phyloP scores from a whole-genome alignment of 2,888 invertebrate genomes.

The Thera britannica region DNA sequence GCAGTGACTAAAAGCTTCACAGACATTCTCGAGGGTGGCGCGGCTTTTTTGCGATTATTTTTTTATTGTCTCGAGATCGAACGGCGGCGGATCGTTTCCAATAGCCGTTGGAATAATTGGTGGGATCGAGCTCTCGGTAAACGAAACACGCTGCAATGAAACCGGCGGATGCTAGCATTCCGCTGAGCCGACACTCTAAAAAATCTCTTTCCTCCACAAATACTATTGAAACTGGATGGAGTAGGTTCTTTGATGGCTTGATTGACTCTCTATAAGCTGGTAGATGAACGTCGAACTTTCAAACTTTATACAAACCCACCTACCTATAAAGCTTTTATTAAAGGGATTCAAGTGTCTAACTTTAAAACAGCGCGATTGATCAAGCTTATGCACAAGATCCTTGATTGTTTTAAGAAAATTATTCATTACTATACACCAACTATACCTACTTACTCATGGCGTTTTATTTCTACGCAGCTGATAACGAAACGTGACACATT shows the following conservation, averaged over 20 bases:
- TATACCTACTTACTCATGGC: background rate
- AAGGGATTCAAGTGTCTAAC: conserved; percentile 3
- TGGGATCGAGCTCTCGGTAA: conserved; percentile 55
- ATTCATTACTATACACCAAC: conserved; percentile 1
- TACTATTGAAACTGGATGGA: conserved; percentile 28
- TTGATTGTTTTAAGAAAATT: background rate
- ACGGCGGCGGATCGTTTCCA: conserved; percentile 54
- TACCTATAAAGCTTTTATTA: conserved; percentile 13
- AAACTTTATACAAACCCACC: conserved; percentile 25
- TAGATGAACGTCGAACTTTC: conserved; percentile 36
- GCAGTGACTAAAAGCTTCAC: conserved; percentile 48
- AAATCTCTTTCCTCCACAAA: conserved; percentile 35
- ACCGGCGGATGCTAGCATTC: conserved; percentile 25
- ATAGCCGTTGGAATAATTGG: conserved; percentile 64
- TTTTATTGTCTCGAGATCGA: conserved; percentile 55
- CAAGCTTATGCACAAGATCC: conserved; percentile 4
- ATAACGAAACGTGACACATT: conserved; percentile 13
- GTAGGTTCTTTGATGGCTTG: conserved; percentile 30
- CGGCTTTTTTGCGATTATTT: conserved; percentile 56
- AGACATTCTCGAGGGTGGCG: conserved; percentile 51
- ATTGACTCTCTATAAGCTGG: conserved; percentile 36
- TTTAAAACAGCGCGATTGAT: conserved; percentile 9
- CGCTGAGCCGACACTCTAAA: conserved; percentile 32
- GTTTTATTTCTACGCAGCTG: conserved; percentile 14
- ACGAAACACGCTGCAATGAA: conserved; percentile 46